Percentiles rank a stretch among this genome's conserved stretches.
Evolutionary conservation across 2,113 vertebrate genomes (phyloP).

Genomic region (Muntiacus reevesi): DNA sequence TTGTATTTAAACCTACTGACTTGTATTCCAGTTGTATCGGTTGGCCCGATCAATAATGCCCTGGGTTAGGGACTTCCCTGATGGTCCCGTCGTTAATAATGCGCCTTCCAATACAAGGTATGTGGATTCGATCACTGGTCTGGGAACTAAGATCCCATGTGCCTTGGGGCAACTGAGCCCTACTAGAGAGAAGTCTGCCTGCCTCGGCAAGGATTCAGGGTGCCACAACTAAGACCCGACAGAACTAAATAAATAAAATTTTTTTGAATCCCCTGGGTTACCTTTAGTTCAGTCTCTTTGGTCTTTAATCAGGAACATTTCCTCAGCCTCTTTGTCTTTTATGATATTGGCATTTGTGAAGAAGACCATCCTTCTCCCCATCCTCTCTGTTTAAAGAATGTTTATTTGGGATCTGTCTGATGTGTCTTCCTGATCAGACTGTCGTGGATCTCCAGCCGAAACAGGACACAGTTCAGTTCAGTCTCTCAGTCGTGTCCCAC

Average conservation of each 20-base stretch:
- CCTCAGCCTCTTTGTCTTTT: background rate
- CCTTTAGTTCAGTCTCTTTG: background rate
- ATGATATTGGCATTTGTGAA: background rate
- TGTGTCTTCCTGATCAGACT: background rate
- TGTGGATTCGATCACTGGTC: background rate
- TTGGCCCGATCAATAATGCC: background rate
- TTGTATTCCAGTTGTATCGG: too few relatives aligned
- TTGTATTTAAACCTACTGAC: background rate
- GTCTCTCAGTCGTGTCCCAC: background rate
- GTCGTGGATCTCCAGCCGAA: accelerated
- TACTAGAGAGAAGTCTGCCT: background rate
- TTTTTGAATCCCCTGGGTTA: background rate
- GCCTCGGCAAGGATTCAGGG: background rate
- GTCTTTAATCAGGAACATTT: background rate
- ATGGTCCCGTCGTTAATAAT: background rate
- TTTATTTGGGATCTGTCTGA: background rate
- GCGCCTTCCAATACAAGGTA: background rate
- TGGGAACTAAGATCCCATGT: background rate
- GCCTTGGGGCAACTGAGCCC: background rate
- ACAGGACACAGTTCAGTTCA: background rate
- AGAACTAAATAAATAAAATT: background rate
- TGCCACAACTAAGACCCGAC: background rate
- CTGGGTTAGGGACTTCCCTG: background rate
- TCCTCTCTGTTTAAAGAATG: background rate
- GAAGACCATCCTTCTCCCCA: background rate